Base-by-base conservation (phyloP, 1,140 invertebrate genomes). In the Drosophila prosaltans region DNA sequence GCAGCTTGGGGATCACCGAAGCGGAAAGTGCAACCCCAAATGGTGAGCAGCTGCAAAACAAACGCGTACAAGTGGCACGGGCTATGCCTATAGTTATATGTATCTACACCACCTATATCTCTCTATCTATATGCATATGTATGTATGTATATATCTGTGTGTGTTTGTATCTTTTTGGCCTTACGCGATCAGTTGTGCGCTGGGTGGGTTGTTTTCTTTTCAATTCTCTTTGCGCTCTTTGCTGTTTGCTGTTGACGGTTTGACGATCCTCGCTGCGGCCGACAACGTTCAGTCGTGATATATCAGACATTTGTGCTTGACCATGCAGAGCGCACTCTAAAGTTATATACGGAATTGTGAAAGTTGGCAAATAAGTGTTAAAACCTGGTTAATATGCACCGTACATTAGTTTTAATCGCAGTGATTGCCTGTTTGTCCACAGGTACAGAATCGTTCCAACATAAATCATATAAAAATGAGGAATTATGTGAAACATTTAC, bases 11-110 rank as follows among this genome's bases (percentile, higher is more conserved):
- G 61, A 74, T 67, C 74, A 77, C 40, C 81, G 81, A 77, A 85
- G 78, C 80, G 80, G 60, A 82, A 82, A 82, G 70, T 85, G 74
- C 81, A 81, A 66, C 81, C 81, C 72, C 81, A 70, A 69, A 66
- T 64, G 55, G 41, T 8, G 51, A 64, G 65, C 81, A 85, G 81
- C 78, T 85, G 81, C 81, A 68, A 57, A 73, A 51, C 54, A 61
- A 57, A 63, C 63, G 60, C 43, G 66, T 51, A 59, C 51, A 51
- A 85, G 81, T 81, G 67, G 81, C 81, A 73, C 71, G 71, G 57
- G 74, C 70, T 65, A 65, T 16, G 24, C 8, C 45, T 51, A 26
- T 51, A 2, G 45, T 26, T 6, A 24, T 51, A 9, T 51, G 45
- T 51, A 24, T 51, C 21, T 24, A 51, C 45, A 51, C 45, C 45